These are phyloP conservation scores for Prorops nasuta DNA, from an alignment of 1,140 invertebrate species.

Conservation along the genomic window DNA sequence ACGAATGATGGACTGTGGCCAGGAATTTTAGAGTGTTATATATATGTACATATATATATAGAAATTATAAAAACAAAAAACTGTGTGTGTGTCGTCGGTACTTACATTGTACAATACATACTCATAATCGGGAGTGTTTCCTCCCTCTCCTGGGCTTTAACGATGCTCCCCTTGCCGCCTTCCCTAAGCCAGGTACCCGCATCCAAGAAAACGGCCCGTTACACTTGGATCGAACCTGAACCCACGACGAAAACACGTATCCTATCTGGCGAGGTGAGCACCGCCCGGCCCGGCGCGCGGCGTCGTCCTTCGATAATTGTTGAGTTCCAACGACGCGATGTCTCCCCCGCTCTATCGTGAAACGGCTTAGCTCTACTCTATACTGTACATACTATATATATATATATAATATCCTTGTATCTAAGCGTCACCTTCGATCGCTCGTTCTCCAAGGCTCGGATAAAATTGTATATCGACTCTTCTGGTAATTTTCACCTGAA, in stretches of 20 bases:
- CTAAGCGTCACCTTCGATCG: background rate
- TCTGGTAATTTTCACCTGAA: background rate
- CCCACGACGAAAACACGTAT: constrained; percentile 50
- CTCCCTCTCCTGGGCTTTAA: constrained; percentile 16
- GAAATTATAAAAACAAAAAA: no score
- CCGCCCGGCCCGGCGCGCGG: no score
- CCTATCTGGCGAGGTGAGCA: constrained; percentile 46
- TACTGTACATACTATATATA: background rate
- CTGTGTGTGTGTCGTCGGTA: no score
- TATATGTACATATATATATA: no score
- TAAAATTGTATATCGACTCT: background rate
- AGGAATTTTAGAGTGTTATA: no score
- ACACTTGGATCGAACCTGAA: constrained; percentile 53
- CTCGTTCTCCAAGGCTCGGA: no score
- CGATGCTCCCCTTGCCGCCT: constrained; percentile 19
- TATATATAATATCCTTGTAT: background rate
- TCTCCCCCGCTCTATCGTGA: no score
- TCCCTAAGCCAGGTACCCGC: constrained; percentile 46
- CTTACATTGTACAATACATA: no score
- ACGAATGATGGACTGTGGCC: no score
- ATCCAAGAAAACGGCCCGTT: constrained; percentile 56
- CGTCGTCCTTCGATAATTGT: constrained; percentile 40
- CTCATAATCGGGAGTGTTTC: no score
- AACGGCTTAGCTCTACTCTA: no score
- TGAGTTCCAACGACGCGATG: constrained; percentile 23